These are phyloP conservation scores for Oegoconia quadripuncta DNA, from an alignment of 2,888 invertebrate species.

Conservation along the genomic window DNA sequence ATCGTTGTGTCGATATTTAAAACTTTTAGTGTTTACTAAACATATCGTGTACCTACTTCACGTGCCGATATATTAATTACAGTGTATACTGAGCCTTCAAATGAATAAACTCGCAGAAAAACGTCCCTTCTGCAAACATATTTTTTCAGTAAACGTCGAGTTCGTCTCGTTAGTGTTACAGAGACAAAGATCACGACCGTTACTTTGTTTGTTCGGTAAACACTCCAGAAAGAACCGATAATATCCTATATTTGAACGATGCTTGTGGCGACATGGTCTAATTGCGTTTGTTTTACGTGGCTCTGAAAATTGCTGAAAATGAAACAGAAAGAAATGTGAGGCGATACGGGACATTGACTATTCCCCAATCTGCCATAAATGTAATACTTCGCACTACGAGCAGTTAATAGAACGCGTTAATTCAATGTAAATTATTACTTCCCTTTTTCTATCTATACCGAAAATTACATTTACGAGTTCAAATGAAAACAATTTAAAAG, in stretches of 20 bases:
- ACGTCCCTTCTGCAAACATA: constrained; percentile 3
- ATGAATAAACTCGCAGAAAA: not conserved
- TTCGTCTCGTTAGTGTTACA: constrained; percentile 6
- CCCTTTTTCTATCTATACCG: not conserved
- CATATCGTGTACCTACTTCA: too few relatives aligned
- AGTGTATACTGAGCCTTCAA: too few relatives aligned
- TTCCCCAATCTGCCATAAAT: constrained; percentile 1
- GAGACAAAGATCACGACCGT: constrained; percentile 14
- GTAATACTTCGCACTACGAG: constrained; percentile 15
- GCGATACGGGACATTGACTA: not conserved
- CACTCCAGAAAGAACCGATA: constrained; percentile 13
- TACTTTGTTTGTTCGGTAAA: constrained; percentile 12
- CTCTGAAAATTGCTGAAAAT: constrained; percentile 26
- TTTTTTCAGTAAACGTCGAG: constrained; percentile 10
- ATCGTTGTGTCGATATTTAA: constrained; percentile 26
- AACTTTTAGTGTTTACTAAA: not conserved
- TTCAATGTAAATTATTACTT: not conserved
- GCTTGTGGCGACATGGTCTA: constrained; percentile 13
- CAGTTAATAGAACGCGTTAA: constrained; percentile 12
- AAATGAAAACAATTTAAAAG: constrained; percentile 54
- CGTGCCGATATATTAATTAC: too few relatives aligned
- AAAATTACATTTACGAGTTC: constrained; percentile 2
- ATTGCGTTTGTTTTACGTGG: constrained; percentile 29
- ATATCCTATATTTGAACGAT: constrained; percentile 13
- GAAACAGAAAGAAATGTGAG: constrained; percentile 9